Evolutionary conservation across 2,113 vertebrate species (phyloP), one percentile per base, ranked within the genome.

Genomic region (Neofelis nebulosa): DNA sequence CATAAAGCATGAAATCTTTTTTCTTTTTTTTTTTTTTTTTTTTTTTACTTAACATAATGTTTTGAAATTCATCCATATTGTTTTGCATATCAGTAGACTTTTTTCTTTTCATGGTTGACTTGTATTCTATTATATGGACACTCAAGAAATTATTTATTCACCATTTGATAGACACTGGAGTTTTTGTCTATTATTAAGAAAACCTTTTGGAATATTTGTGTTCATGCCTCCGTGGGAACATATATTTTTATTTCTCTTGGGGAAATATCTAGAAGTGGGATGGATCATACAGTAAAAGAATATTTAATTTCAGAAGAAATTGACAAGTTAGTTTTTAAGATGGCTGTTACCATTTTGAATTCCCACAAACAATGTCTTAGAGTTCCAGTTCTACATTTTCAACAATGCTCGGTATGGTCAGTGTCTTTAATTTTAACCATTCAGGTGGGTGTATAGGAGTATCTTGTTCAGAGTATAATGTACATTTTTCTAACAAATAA

Each of bases 231-330:
- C 84, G 7, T 90, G 16, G 50, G 7, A 90, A 93, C 15, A 36
- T 52, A 66, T 48, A 2, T 52, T 88, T 89, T 97, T 19, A 88
- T 88, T 93, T 82, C n/a, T 90, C 3, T 87, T 90, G 14, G 16
- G n/a, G 31, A 85, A 85, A 69, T 68, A 66, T 36, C 48, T 74
- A 38, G 4, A 13, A 79, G 23, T 81, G 31, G 27, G 38, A 50
- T 69, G 4, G 16, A 7, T 69, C 52, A 63, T 65, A 73, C 11
- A 78, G 33, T 73, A 65, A 65, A 38, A 33, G 18, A 41, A 21
- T 69, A 69, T 80, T 94, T 68, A 96, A 55, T 29, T 69, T 96
- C 45, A 66, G 50, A 81, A 97, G 31, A 89, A 69, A 89, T 66
- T 96, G 45, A 9, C 74, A 68, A 63, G 38, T 45, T 96, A 2